Conservation (phyloP, 1,140 invertebrate genomes). For the Apolygus lucorum region DNA sequence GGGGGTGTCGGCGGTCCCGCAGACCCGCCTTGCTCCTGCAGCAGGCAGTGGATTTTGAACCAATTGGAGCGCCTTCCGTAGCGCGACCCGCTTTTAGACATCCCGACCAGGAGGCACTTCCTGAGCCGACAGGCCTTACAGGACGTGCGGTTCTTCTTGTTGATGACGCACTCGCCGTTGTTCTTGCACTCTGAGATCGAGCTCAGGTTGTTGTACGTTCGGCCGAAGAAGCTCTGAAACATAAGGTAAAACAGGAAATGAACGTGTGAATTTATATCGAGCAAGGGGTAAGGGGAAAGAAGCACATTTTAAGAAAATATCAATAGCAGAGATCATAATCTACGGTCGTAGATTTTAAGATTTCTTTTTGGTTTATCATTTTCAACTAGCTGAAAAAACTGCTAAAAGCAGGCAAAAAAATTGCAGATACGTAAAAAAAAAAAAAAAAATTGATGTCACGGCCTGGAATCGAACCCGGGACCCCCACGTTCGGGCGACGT, state of each 20-base stretch:
- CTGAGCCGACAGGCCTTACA: constrained; percentile 88
- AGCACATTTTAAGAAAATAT: no score
- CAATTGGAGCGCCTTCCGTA: constrained; percentile 85
- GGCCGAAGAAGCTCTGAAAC: constrained; percentile 92
- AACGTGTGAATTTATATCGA: no score
- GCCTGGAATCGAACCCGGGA: no score
- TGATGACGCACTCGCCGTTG: constrained; percentile 86
- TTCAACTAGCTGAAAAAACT: no score
- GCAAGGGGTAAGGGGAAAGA: no score
- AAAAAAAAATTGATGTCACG: no score
- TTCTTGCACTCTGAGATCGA: constrained; percentile 89
- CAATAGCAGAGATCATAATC: no score
- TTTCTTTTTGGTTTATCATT: no score
- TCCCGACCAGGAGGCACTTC: constrained; percentile 86
- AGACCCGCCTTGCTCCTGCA: constrained; percentile 61
- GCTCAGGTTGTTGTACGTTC: constrained; percentile 87
- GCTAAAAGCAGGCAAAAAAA: no score
- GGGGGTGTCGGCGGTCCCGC: neutral
- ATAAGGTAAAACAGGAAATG: constrained; percentile 49
- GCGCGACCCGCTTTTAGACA: constrained; percentile 88
- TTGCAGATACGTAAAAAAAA: no score
- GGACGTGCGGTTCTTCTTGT: constrained; percentile 89
- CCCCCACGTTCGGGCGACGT: no score
- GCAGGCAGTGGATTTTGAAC: constrained; percentile 88
- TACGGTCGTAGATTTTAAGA: no score